Evolutionary conservation across 2,113 vertebrate genomes (phyloP).

Genomic region (rabbit (Oryctolagus cuniculus)): DNA sequence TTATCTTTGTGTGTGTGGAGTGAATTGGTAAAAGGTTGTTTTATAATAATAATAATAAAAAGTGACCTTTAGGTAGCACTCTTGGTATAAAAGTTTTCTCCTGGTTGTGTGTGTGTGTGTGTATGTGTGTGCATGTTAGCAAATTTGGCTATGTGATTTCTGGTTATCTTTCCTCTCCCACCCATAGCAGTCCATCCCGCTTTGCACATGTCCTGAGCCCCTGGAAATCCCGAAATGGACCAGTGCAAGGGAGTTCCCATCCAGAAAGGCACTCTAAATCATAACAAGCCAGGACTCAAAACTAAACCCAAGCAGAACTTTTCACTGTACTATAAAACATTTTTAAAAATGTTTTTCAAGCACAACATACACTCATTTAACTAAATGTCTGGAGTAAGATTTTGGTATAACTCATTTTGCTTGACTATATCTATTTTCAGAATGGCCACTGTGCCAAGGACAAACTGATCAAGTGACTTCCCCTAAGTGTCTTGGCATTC

Average conservation of each 20-base stretch:
- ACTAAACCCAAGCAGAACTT: not conserved
- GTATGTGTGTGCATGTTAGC: not conserved
- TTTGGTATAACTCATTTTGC: constrained; percentile 66
- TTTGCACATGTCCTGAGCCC: not conserved
- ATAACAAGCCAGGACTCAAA: not conserved
- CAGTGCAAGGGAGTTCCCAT: not conserved
- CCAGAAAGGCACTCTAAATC: not conserved
- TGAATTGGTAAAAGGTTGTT: not conserved
- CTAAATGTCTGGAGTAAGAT: constrained; percentile 35
- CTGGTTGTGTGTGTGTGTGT: not conserved
- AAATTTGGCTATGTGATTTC: not conserved
- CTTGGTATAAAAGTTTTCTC: not conserved
- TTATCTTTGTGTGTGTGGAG: not conserved
- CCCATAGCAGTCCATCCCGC: not conserved
- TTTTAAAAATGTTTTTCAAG: constrained; percentile 11
- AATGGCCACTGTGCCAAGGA: constrained; percentile 75
- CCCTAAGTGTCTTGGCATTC: constrained; percentile 76
- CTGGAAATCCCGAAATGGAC: constrained; percentile 3
- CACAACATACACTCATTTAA: constrained; percentile 45
- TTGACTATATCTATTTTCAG: constrained; percentile 79
- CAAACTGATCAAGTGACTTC: constrained; percentile 79
- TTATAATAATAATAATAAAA: not conserved
- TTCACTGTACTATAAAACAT: constrained; percentile 6
- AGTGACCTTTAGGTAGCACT: not conserved
- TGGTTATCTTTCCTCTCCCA: constrained; percentile 40